Evolutionary conservation across 2,113 vertebrate genomes (phyloP).

Genomic region (Urocolius indicus): DNA sequence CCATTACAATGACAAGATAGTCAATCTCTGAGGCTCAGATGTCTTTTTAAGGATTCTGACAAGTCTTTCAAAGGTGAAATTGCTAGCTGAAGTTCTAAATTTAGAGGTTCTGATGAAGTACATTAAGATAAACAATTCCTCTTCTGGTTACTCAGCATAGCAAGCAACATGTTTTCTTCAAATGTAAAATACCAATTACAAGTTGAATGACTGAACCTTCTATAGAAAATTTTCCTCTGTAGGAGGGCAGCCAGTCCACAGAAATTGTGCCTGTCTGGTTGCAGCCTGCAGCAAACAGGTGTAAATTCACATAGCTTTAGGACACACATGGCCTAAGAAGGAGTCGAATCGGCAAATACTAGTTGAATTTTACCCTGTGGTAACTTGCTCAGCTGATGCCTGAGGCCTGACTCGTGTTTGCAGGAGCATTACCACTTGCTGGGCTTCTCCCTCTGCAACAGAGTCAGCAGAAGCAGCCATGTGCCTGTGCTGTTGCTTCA

Average conservation of each 20-base stretch:
- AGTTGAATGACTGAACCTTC: neutral
- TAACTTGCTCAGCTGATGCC: neutral
- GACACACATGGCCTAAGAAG: neutral
- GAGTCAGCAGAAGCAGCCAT: neutral
- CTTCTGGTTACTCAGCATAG: neutral
- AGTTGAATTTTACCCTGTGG: neutral
- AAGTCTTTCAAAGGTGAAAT: neutral
- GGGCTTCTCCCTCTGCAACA: neutral
- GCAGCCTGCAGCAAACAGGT: accelerated
- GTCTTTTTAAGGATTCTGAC: neutral
- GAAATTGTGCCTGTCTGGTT: accelerated
- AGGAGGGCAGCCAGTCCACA: neutral
- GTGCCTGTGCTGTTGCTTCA: neutral
- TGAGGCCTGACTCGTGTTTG: accelerated
- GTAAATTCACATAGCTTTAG: neutral
- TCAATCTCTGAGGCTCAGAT: neutral
- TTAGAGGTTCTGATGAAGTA: neutral
- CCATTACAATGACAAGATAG: neutral
- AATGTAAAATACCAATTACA: neutral
- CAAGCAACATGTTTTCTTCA: accelerated
- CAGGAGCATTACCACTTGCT: neutral
- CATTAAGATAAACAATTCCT: neutral
- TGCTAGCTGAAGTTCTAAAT: neutral
- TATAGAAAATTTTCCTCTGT: neutral
- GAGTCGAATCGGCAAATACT: neutral